Percentiles rank a stretch among this genome's conserved stretches.
phyloP scores from a whole-genome alignment of 1,140 invertebrate genomes.

The Lycorma delicatula region DNA sequence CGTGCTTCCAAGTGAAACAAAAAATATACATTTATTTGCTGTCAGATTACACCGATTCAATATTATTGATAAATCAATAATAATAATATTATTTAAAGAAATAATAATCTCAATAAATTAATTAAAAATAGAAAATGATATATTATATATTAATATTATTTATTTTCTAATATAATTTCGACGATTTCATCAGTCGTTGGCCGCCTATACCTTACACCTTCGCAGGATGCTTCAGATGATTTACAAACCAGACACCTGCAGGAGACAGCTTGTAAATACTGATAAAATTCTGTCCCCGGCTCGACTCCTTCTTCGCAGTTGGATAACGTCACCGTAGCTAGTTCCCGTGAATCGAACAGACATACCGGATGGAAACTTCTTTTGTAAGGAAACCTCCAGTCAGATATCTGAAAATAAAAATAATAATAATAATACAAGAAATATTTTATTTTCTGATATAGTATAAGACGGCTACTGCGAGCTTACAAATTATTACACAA shows the following conservation, averaged over 20 bases:
- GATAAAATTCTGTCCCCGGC: conserved; percentile 47
- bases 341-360: conserved; percentile 55
- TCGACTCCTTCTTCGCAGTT: conserved; percentile 55
- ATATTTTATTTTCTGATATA: too few relatives aligned
- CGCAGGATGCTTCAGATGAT: conserved; percentile 44
- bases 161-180: too few relatives aligned
- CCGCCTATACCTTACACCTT: conserved; percentile 44
- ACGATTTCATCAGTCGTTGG: neutral
- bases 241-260: conserved; percentile 49
- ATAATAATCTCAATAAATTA: too few relatives aligned
- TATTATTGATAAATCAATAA: too few relatives aligned
- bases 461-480: too few relatives aligned
- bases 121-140: too few relatives aligned
- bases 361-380: conserved; percentile 74
- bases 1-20: too few relatives aligned
- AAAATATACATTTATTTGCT: too few relatives aligned
- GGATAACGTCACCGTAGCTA: conserved; percentile 44
- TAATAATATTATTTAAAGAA: too few relatives aligned
- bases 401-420: conserved; percentile 51
- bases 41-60: too few relatives aligned
- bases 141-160: too few relatives aligned
- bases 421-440: neutral
- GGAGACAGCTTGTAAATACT: conserved; percentile 51
- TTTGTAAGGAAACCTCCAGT: conserved; percentile 81
- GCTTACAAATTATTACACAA: too few relatives aligned